These are phyloP conservation scores for Mylabris sibirica DNA, from an alignment of 2,888 invertebrate genomes.

Conservation along the genomic window DNA sequence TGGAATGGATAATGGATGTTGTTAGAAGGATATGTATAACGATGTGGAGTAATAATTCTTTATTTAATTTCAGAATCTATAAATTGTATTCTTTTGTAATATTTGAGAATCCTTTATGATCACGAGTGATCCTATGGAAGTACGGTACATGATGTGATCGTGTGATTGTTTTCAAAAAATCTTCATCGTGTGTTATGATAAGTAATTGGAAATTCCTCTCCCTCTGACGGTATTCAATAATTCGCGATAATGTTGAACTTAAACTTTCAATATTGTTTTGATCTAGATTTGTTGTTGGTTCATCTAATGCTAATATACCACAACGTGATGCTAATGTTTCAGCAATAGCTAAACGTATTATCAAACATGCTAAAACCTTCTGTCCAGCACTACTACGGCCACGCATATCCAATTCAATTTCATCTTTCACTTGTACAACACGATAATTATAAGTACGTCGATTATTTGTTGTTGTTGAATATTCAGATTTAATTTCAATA, in stretches of 20 bases:
- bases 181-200: constrained; percentile 96
- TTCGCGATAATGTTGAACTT: constrained; percentile 76
- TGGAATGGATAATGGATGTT: constrained; percentile 91
- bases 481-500: constrained; percentile 87
- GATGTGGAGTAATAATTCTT: too few relatives aligned
- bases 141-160: constrained; percentile 74
- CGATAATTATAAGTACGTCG: constrained; percentile 65
- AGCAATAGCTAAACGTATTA: constrained; percentile 95
- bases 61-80: too few relatives aligned
- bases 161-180: constrained; percentile 83
- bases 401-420: constrained; percentile 92
- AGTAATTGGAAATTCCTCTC: constrained; percentile 89
- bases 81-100: constrained; percentile 51
- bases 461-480: constrained; percentile 58
- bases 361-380: constrained; percentile 93
- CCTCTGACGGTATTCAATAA: constrained; percentile 70
- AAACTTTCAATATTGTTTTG: constrained; percentile 85
- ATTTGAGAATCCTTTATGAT: constrained; percentile 67
- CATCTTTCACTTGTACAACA: constrained; percentile 90
- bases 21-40: constrained; percentile 91
- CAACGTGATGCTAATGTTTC: constrained; percentile 97
- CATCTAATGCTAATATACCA: constrained; percentile 95
- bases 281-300: constrained; percentile 98
- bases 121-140: constrained; percentile 75
- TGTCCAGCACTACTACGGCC: constrained; percentile 99